Conservation (phyloP, 2,797 vertebrate genomes). For the Oceanodroma leucorhoa region DNA sequence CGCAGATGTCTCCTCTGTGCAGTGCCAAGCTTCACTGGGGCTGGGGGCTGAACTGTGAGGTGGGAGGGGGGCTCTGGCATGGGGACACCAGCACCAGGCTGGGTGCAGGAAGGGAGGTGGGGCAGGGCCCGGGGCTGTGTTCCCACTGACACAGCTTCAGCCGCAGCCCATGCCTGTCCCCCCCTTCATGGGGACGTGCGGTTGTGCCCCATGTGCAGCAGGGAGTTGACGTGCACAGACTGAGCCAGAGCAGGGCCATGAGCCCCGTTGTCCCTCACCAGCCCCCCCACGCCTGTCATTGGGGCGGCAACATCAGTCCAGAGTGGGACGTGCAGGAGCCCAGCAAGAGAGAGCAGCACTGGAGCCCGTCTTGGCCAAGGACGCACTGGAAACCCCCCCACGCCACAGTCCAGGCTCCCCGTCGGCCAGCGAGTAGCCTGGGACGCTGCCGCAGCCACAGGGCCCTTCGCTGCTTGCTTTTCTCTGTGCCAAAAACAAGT, state of each 20-base stretch:
- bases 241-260: background rate
- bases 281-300: rapidly evolving
- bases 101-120: no score
- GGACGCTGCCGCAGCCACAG: background rate
- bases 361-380: background rate
- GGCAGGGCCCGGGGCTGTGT: background rate
- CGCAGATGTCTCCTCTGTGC: background rate
- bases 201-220: background rate
- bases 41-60: rapidly evolving
- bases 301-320: background rate
- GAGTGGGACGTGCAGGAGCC: background rate
- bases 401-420: rapidly evolving
- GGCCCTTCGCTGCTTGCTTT: background rate
- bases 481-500: background rate
- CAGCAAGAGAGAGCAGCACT: background rate
- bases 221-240: background rate
- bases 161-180: background rate
- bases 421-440: rapidly evolving
- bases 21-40: background rate
- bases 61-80: background rate
- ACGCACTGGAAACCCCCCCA: background rate
- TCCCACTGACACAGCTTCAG: background rate
- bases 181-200: rapidly evolving
- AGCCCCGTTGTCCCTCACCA: background rate
- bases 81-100: background rate